phyloP scores from a whole-genome alignment of 1,140 invertebrate genomes.

The Brachionus angularis region DNA sequence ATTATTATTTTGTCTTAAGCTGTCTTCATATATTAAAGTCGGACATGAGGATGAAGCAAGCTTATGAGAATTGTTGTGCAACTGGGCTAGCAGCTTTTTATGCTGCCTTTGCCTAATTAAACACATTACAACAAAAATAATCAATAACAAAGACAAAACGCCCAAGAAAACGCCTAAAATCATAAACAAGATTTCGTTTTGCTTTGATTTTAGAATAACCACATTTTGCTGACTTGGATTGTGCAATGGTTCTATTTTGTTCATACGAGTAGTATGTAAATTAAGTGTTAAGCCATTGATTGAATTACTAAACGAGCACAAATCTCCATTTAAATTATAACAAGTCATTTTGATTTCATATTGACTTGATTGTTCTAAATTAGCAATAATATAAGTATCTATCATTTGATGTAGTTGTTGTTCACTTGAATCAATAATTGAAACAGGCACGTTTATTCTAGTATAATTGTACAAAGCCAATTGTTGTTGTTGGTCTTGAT shows the following conservation, averaged over 20 bases:
- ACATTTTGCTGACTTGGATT: slow-evolving; percentile 45
- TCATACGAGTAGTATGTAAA: not conserved
- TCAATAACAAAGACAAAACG: slow-evolving; percentile 52
- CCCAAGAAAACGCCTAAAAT: slow-evolving; percentile 56
- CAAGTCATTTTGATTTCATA: slow-evolving; percentile 16
- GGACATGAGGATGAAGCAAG: slow-evolving; percentile 25
- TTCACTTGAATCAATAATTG: not conserved
- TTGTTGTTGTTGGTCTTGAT: not conserved
- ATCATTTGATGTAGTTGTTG: not conserved
- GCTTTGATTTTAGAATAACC: slow-evolving; percentile 45
- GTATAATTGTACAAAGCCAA: slow-evolving; percentile 36
- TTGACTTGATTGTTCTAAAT: not conserved
- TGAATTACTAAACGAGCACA: slow-evolving; percentile 39
- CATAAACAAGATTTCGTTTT: slow-evolving; percentile 54
- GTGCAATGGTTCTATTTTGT: not conserved
- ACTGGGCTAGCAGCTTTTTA: slow-evolving; percentile 46
- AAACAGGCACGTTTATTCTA: slow-evolving; percentile 4
- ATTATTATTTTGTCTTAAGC: slow-evolving; percentile 2
- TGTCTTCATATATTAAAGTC: slow-evolving; percentile 34
- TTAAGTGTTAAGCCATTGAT: slow-evolving; percentile 23
- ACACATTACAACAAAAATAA: slow-evolving; percentile 57
- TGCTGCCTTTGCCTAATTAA: slow-evolving; percentile 56
- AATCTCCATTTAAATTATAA: slow-evolving; percentile 37
- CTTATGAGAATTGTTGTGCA: slow-evolving; percentile 29
- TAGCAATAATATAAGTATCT: slow-evolving; percentile 33